phyloP scores from a whole-genome alignment of 2,113 vertebrate species.

The Asarcornis scutulata region DNA sequence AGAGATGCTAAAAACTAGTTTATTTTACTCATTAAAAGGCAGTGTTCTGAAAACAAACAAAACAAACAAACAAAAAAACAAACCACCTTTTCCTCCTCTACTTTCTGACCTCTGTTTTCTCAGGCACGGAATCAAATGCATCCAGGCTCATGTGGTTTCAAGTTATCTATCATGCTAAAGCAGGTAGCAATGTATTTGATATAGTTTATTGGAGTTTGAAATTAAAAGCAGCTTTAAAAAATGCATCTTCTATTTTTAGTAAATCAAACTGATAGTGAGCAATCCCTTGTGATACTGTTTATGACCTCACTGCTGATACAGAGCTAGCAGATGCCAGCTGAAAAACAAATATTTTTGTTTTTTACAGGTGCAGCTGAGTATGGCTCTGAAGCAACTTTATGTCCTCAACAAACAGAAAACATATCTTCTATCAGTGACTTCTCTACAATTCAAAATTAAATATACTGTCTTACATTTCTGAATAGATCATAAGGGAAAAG shows the following conservation, averaged over 20 bases:
- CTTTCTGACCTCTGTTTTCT: background rate
- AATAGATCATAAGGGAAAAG: background rate
- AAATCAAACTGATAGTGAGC: background rate
- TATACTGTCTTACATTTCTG: background rate
- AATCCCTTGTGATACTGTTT: background rate
- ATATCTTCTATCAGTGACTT: background rate
- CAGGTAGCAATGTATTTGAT: background rate
- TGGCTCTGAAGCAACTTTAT: background rate
- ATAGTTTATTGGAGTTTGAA: background rate
- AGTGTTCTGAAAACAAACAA: background rate
- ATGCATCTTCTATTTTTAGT: background rate
- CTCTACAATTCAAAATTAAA: background rate
- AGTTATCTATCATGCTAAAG: background rate
- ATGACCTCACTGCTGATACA: background rate
- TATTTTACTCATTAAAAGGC: background rate
- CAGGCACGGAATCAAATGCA: background rate
- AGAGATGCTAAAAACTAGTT: background rate
- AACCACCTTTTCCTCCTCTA: background rate
- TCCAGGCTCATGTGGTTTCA: background rate
- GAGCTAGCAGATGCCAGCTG: background rate
- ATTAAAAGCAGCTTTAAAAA: constrained; percentile 4
- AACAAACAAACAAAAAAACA: background rate
- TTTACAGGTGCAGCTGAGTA: background rate
- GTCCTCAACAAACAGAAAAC: background rate
- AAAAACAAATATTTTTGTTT: background rate